Conservation (phyloP, 2,797 vertebrate genomes). For the Mormyrops attenuatus region DNA sequence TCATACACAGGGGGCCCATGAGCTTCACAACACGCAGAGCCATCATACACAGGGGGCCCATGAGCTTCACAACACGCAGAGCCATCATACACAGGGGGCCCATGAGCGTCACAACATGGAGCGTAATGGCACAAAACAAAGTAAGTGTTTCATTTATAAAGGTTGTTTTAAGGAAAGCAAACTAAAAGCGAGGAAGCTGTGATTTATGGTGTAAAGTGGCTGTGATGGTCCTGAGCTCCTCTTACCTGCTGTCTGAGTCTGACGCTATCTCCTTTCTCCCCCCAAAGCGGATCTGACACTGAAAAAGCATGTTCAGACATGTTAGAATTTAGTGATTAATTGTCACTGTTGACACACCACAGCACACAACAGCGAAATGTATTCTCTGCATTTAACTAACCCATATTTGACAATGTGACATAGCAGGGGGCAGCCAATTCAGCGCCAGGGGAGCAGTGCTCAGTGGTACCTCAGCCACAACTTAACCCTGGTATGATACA, state of each 20-base stretch:
- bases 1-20: too few relatives aligned
- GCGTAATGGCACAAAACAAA: not conserved
- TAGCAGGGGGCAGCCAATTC: too few relatives aligned
- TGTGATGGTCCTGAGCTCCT: not conserved
- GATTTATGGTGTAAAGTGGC: not conserved
- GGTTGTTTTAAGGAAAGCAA: not conserved
- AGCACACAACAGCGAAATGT: too few relatives aligned
- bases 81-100: too few relatives aligned
- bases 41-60: not conserved
- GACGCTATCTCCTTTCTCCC: slow-evolving; percentile 97
- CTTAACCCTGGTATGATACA: not conserved
- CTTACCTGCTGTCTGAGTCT: slow-evolving; percentile 95
- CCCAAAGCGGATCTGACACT: slow-evolving; percentile 99
- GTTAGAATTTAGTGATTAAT: not conserved
- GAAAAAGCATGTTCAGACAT: slow-evolving; percentile 27
- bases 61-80: not conserved
- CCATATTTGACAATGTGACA: too few relatives aligned
- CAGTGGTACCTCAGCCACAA: too few relatives aligned
- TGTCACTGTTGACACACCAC: too few relatives aligned
- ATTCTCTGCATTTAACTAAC: too few relatives aligned
- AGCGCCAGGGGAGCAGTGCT: too few relatives aligned
- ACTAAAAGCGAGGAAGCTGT: not conserved
- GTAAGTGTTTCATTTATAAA: not conserved
- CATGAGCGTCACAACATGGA: not conserved
- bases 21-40: too few relatives aligned